Evolutionary conservation across 2,797 vertebrate species (phyloP).

Genomic region (Amblyraja radiata): DNA sequence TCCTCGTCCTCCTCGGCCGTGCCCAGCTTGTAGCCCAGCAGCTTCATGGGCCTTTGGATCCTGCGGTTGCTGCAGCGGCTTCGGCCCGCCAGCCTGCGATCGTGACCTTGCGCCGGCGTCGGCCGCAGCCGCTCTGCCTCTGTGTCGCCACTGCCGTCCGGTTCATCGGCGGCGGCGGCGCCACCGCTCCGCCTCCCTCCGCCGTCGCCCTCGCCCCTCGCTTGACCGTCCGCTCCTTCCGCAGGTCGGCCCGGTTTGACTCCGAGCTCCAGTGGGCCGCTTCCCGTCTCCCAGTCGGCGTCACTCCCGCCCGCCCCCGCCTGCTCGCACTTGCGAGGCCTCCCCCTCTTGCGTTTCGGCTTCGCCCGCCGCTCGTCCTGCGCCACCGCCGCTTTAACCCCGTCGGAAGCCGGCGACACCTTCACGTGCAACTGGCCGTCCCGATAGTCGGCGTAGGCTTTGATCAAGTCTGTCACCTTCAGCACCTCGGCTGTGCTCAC

Average conservation of each 20-base stretch:
- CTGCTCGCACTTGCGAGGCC: slow-evolving; percentile 65
- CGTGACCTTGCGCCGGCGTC: too few relatives aligned
- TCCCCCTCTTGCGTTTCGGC: slow-evolving; percentile 74
- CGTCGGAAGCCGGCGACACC: background rate
- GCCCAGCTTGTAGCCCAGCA: slow-evolving; percentile 72
- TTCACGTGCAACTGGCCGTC: slow-evolving; percentile 41
- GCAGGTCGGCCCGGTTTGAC: background rate
- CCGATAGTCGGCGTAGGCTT: slow-evolving; percentile 64
- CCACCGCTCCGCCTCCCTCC: background rate
- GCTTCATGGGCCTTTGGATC: slow-evolving; percentile 74
- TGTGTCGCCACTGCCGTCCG: too few relatives aligned
- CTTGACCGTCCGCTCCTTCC: background rate
- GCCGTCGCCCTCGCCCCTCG: background rate
- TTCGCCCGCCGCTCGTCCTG: slow-evolving; percentile 42
- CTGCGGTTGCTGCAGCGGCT: slow-evolving; percentile 74
- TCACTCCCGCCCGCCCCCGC: slow-evolving; percentile 52
- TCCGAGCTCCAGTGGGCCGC: background rate
- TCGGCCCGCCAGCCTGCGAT: slow-evolving; percentile 39
- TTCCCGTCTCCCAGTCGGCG: slow-evolving; percentile 36
- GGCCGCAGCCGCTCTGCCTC: too few relatives aligned
- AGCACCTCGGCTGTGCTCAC: slow-evolving; percentile 74
- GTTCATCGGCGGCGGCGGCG: slow-evolving; percentile 57
- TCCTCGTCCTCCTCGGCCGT: slow-evolving; percentile 59
- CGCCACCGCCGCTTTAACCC: slow-evolving; percentile 43
- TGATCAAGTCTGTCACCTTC: slow-evolving; percentile 74